These are phyloP conservation scores for Corythucha ciliata DNA, from an alignment of 2,888 invertebrate genomes.

Conservation along the genomic window DNA sequence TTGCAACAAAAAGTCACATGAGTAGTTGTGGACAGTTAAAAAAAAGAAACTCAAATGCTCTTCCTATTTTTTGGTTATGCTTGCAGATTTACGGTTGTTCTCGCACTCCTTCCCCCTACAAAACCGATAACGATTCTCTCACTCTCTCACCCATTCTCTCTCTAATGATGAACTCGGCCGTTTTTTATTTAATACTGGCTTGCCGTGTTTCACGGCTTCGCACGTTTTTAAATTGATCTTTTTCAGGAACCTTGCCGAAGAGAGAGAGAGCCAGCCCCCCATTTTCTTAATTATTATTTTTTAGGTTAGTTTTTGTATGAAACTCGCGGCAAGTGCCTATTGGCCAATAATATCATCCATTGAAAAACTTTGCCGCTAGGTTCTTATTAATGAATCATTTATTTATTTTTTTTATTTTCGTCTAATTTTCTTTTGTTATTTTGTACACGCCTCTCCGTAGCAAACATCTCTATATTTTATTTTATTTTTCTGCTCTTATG, in stretches of 20 bases:
- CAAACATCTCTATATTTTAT: constrained; percentile 28
- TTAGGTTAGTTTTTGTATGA: too few relatives aligned
- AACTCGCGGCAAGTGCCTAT: too few relatives aligned
- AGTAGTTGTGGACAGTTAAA: neutral
- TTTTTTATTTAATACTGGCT: constrained; percentile 3
- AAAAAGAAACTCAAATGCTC: neutral
- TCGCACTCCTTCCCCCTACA: neutral
- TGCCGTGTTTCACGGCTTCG: too few relatives aligned
- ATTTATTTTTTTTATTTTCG: constrained; percentile 10
- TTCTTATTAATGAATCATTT: too few relatives aligned
- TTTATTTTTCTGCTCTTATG: constrained; percentile 39
- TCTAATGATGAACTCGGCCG: constrained; percentile 13
- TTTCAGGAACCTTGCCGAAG: too few relatives aligned
- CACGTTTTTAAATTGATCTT: too few relatives aligned
- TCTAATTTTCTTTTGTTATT: constrained; percentile 14
- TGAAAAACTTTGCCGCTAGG: too few relatives aligned
- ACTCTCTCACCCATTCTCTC: neutral
- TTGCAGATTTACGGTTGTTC: neutral
- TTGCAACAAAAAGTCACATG: neutral
- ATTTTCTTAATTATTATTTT: too few relatives aligned
- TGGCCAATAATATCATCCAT: too few relatives aligned
- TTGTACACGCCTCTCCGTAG: constrained; percentile 8
- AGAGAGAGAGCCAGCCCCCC: too few relatives aligned
- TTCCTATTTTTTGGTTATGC: constrained; percentile 10
- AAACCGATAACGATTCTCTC: neutral